These are phyloP conservation scores for Pycnonotus jocosus DNA, from an alignment of 2,113 vertebrate genomes.

Conservation along the genomic window DNA sequence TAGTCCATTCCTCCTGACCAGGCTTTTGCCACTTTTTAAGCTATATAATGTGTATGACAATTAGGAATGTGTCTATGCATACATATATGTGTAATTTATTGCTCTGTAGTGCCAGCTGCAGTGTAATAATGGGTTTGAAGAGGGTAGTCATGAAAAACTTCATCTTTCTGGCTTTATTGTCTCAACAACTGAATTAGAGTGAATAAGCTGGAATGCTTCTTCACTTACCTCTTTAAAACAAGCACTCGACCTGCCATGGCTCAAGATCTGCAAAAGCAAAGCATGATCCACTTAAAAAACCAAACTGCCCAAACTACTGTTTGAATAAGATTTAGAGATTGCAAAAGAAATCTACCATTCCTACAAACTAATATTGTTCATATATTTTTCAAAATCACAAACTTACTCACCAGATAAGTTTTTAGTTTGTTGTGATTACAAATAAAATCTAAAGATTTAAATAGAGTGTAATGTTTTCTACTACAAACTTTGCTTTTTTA, in stretches of 20 bases:
- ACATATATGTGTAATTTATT: neutral
- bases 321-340: neutral
- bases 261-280: neutral
- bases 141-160: constrained; percentile 5
- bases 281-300: neutral
- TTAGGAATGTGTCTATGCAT: neutral
- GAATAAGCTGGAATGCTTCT: neutral
- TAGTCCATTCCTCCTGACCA: constrained; percentile 23
- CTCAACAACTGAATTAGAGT: neutral
- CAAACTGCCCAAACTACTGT: neutral
- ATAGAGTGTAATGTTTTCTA: neutral
- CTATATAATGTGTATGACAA: neutral
- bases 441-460: neutral
- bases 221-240: neutral
- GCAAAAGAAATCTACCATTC: neutral
- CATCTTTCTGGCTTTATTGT: constrained; percentile 1
- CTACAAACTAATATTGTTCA: neutral
- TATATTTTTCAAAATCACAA: neutral
- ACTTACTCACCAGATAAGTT: neutral
- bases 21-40: neutral
- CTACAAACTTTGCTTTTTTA: neutral
- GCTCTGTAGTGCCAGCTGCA: neutral
- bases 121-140: constrained; percentile 16
- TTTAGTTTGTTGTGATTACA: neutral
- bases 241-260: neutral